Base-by-base conservation (phyloP, 2,113 vertebrate species). In the Notothenia coriiceps region DNA sequence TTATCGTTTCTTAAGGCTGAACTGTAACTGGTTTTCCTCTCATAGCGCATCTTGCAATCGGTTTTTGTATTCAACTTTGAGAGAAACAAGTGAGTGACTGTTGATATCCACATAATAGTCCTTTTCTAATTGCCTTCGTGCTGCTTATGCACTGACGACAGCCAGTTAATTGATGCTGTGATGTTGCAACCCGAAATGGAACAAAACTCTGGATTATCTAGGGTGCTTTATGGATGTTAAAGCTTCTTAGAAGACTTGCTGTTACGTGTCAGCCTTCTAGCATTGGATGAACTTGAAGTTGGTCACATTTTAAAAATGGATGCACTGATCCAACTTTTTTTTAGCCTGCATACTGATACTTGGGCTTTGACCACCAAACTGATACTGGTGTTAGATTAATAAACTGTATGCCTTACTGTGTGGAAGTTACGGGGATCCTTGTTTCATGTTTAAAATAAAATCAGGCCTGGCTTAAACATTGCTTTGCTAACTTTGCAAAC, bases 51-150 rank as follows among this genome's bases (percentile, higher is more conserved):
- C 2, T 46, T 72, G 25, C 10, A 18, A 11, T 22, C n/a, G 15
- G 29, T 15, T 33, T 44, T 29, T 25, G 35, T 14, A 64, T 35
- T 35, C 18, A 0, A 29, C 62, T 67, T 62, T 29, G 2, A 52
- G 44, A 67, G 18, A 51, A 74, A 52, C 15, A 65, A 56, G 5
- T 51, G 40, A 60, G 33, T 17, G 70, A 46, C 43, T 64, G 64
- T 70, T 64, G 18, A 63, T 60, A 11, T 40, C 12, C 70, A 47
- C 51, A 74, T 79, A 44, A 74, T 40, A 8, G 18, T 3, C 49
- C 47, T 50, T 51, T 73, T 17, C 35, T 62, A 56, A 60, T 47
- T 49, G 63, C 33, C 15, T 65, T 62, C 40, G 35, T 65, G 51
- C 47, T 59, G n/a, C 40, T 29, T 33, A 57, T 59, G 4, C 4